Conservation (phyloP, 2,888 invertebrate species). For the Aelia acuminata region DNA sequence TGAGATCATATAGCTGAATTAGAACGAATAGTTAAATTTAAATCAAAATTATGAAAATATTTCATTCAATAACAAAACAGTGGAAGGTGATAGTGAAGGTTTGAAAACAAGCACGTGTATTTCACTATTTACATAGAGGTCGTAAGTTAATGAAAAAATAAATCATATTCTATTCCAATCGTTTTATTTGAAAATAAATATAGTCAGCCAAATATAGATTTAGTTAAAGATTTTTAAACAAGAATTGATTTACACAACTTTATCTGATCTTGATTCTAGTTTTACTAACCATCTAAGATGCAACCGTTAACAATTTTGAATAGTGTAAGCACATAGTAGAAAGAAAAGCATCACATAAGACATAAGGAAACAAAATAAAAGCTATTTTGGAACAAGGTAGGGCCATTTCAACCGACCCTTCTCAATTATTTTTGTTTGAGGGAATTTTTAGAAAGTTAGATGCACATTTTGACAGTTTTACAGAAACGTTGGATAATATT, state of each 20-base stretch:
- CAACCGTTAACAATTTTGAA: background rate
- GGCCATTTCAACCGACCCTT: too few relatives aligned
- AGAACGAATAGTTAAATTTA: background rate
- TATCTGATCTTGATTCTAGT: background rate
- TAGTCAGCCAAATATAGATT: background rate
- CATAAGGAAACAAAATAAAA: too few relatives aligned
- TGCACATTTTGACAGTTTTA: too few relatives aligned
- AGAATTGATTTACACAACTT: background rate
- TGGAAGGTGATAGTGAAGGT: constrained; percentile 25
- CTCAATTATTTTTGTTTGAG: too few relatives aligned
- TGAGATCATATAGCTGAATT: background rate
- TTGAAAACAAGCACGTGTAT: constrained; percentile 28
- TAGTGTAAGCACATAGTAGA: background rate
- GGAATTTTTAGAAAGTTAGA: too few relatives aligned
- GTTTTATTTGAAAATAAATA: constrained; percentile 16
- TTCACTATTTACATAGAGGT: constrained; percentile 20
- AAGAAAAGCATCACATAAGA: too few relatives aligned
- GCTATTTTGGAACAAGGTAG: too few relatives aligned
- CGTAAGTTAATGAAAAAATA: background rate
- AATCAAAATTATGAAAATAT: background rate
- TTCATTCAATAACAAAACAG: constrained; percentile 26
- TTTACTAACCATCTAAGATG: background rate
- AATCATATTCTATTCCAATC: background rate
- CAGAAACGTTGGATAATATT: too few relatives aligned
- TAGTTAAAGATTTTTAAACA: background rate